Percentiles rank a stretch among this genome's conserved stretches.
Evolutionary conservation across 2,888 invertebrate genomes (phyloP).

Genomic region (Cactoblastis cactorum): DNA sequence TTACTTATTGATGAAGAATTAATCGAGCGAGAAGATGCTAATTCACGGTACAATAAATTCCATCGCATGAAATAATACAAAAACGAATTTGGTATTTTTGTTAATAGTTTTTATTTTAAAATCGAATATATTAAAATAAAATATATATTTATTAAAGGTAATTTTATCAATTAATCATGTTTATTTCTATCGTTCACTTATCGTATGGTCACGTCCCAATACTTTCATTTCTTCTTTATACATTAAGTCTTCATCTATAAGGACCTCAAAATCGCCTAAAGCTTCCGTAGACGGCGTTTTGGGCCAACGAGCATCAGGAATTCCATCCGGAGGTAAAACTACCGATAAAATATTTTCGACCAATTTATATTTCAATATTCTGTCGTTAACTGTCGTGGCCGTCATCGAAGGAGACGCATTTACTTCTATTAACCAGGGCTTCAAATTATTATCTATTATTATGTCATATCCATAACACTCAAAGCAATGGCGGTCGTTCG

Average conservation of each 20-base stretch:
- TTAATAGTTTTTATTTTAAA: slow-evolving; percentile 12
- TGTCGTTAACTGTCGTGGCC: slow-evolving; percentile 94
- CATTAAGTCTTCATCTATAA: slow-evolving; percentile 85
- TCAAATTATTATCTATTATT: slow-evolving; percentile 94
- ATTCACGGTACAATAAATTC: slow-evolving; percentile 43
- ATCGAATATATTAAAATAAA: slow-evolving; percentile 1
- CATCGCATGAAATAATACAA: slow-evolving; percentile 34
- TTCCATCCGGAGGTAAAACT: slow-evolving; percentile 90
- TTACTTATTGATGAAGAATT: slow-evolving; percentile 92
- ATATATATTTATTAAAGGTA: not conserved
- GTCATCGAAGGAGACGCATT: slow-evolving; percentile 96
- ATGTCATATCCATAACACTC: slow-evolving; percentile 97
- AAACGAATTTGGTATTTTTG: slow-evolving; percentile 12
- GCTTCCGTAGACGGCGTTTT: slow-evolving; percentile 86
- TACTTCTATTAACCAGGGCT: slow-evolving; percentile 95
- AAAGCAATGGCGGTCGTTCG: slow-evolving; percentile 93
- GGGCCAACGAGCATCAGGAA: slow-evolving; percentile 92
- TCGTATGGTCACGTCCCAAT: slow-evolving; percentile 29
- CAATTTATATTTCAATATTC: slow-evolving; percentile 94
- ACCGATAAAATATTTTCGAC: slow-evolving; percentile 94
- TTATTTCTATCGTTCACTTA: slow-evolving; percentile 21
- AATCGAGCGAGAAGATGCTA: slow-evolving; percentile 81
- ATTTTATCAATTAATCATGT: not conserved
- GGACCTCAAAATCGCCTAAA: slow-evolving; percentile 87
- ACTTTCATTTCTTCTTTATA: slow-evolving; percentile 72